Conservation (phyloP, 2,113 vertebrate genomes). For the Catharus bicknelli region DNA sequence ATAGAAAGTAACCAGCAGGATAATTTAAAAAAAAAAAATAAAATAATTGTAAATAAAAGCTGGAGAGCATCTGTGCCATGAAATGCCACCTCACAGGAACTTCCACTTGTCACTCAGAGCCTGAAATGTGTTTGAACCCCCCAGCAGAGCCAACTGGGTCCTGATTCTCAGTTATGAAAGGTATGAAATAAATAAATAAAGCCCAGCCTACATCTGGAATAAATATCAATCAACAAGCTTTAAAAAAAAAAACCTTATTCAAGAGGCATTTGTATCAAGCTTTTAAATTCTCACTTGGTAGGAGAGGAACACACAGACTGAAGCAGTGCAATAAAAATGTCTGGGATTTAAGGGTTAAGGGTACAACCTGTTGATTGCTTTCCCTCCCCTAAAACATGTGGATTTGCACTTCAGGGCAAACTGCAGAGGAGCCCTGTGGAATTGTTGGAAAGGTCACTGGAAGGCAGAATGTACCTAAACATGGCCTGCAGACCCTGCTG, state of each 20-base stretch:
- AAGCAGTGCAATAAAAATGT: neutral
- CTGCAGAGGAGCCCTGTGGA: conserved; percentile 6
- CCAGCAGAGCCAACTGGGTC: neutral
- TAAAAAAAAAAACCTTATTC: neutral
- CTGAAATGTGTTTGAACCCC: neutral
- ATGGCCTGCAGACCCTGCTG: neutral
- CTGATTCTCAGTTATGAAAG: neutral
- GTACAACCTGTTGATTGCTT: conserved; percentile 42
- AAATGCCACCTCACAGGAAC: neutral
- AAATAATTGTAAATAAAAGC: neutral
- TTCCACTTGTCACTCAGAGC: neutral
- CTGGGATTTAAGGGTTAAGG: conserved; percentile 54
- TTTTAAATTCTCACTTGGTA: conserved; percentile 32
- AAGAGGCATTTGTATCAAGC: neutral
- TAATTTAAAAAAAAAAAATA: no score
- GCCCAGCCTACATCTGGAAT: conserved; percentile 20
- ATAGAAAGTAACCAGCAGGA: neutral
- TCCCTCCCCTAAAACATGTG: conserved; percentile 58
- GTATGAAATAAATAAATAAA: conserved; percentile 14
- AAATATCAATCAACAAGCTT: conserved; percentile 7
- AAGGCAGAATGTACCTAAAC: conserved; percentile 27
- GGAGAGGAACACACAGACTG: neutral
- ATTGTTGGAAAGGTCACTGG: conserved; percentile 54
- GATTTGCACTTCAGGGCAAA: conserved; percentile 66
- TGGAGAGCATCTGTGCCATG: neutral